Evolutionary conservation across 1,140 invertebrate species (phyloP).

Genomic region (Orchesella cincta): DNA sequence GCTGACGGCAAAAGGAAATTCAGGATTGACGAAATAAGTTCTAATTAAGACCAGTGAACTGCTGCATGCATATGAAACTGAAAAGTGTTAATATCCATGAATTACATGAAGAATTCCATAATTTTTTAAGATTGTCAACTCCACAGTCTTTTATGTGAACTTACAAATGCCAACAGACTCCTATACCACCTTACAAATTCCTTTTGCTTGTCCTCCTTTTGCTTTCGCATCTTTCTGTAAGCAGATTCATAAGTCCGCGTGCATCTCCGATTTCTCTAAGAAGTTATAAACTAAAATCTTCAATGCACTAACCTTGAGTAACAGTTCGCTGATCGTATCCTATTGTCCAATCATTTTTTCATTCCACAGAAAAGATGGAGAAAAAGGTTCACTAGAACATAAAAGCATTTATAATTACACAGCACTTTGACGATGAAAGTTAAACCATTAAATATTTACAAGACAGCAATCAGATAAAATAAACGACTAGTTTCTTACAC

Average conservation of each 20-base stretch:
- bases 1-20: constrained; percentile 68
- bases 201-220: constrained; percentile 69
- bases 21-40: constrained; percentile 78
- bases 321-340: constrained; percentile 44
- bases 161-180: constrained; percentile 75
- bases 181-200: constrained; percentile 75
- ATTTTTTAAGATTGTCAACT: not conserved
- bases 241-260: constrained; percentile 6
- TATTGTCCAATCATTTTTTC: constrained; percentile 44
- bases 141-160: constrained; percentile 50
- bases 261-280: not conserved
- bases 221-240: constrained; percentile 63
- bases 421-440: too few species aligned
- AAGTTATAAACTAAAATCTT: not conserved
- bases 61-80: constrained; percentile 63
- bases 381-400: constrained; percentile 45
- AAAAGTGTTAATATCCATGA: not conserved
- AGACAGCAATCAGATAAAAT: too few species aligned
- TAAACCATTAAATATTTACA: too few species aligned
- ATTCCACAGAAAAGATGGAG: constrained; percentile 39
- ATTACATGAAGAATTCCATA: not conserved
- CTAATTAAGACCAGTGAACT: constrained; percentile 72
- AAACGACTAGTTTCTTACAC: too few species aligned
- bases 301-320: constrained; percentile 31
- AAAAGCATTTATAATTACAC: too few species aligned